Base-by-base conservation (phyloP, 2,797 vertebrate species). In the Gadopsis bispinosus region DNA sequence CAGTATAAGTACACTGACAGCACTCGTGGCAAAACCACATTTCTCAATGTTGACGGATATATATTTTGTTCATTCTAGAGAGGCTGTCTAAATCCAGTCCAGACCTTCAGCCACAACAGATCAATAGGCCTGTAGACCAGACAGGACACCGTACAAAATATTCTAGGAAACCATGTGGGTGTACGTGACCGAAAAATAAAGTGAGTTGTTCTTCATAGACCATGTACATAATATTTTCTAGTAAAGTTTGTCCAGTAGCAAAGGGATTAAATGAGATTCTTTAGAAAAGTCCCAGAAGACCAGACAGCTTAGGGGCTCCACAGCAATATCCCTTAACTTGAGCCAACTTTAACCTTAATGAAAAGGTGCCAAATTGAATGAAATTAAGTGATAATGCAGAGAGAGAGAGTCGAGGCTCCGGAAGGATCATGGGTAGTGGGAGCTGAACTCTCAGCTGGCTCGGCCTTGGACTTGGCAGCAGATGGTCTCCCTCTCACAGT, bases 381-480 rank as follows among this genome's bases (percentile, higher is more conserved):
- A n/a, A 72, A 51, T 37, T 43, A 43, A 14, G 67, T 61, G 73
- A 60, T 70, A 47, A 70, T 64, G 56, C 71, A 59, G 72, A 26
- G n/a, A 17, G 22, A 65, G 22, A 65, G 1, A 69, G 45, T 16
- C 0, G 4, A 50, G 60, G 68, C 80, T 85, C 33, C 68, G n/a
- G 55, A 1, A 14, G 77, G 79, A 72, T 87, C 33, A 54, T 48
- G 69, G 69, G 71, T 4, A 76, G 77, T 33, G 60, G 74, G 71
- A 78, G 83, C 59, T 83, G 69, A 81, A 73, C 81, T 65, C 58
- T 79, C 47, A 43, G 53, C 76, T 85, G 79, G 61, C 71, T 68
- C 16, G 78, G 87, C 89, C 88, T 88, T 88, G 90, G 75, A 89
- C 86, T 91, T 89, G 86, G 89, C 83, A 88, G 84, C 80, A 93